Evolutionary conservation across 2,888 invertebrate genomes (phyloP), one percentile per base, ranked within the genome.

Genomic region (Scelioninae gen. 2): DNA sequence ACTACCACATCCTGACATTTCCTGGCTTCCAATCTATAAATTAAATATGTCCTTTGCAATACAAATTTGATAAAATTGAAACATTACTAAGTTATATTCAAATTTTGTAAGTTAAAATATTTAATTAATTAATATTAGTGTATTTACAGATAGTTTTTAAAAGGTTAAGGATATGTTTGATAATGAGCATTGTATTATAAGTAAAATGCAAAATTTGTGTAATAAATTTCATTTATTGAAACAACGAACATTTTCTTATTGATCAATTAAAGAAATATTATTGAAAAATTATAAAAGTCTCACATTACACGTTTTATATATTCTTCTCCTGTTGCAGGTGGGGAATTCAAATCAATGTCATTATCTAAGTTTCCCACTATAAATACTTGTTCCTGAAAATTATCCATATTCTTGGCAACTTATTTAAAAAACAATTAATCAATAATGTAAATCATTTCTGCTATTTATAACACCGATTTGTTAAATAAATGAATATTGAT

Each of bases 231-330:
- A 4, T 6, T 25, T 11, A 9, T 7, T 25, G 11, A 45, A 22
- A 46, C 13, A 46, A 28, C 1, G 2, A 35, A 35, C 2, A 22
- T 22, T 9, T 31, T 35, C 11, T 35, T 11, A 35, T 11, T 11
- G 3, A 11, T 11, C 2, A 35, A 3, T 35, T 2, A 35, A n/a
- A 11, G 6, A 35, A 35, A 35, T 11, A 35, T 35, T 11, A 9
- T 31, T 5, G 5, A 31, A 31, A 31, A 31, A 31, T 16, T 11
- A n/a, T n/a, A n/a, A n/a, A n/a, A n/a, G n/a, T 31, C 81, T 81
- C 76, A 86, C 86, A 85, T 79, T 6, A 86, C 86, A 58, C 85
- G 80, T 79, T 84, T 83, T 43, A 86, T 83, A 35, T 86, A 86
- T 16, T 86, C 86, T 61, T 85, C 84, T 0, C 86, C 85, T 0